phyloP scores from a whole-genome alignment of 37 sponge, comb jelly and placozoan species.

The Ephydatia muelleri region DNA sequence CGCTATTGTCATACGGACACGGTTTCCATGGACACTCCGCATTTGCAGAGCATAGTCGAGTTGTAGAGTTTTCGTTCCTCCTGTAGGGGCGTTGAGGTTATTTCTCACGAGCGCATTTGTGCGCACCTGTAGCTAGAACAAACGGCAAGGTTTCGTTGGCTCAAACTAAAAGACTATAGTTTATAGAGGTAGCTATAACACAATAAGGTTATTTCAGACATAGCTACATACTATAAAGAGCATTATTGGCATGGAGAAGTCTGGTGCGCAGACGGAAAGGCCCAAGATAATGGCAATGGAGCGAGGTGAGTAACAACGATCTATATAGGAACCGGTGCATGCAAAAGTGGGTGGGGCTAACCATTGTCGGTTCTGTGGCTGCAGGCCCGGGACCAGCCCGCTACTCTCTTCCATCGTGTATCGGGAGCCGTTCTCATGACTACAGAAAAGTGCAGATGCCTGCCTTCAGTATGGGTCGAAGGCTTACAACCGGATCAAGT shows the following conservation, averaged over 20 bases:
- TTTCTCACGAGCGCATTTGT: too few relatives aligned
- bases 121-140: neutral
- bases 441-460: conserved; percentile 69
- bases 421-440: conserved; percentile 76
- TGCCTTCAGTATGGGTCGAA: conserved; percentile 84
- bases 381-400: conserved; percentile 93
- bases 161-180: neutral
- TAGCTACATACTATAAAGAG: too few relatives aligned
- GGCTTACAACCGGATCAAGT: conserved; percentile 57
- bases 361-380: neutral
- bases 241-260: neutral
- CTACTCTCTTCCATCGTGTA: conserved; percentile 79
- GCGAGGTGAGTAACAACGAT: conserved; percentile 52
- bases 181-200: neutral
- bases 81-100: too few relatives aligned
- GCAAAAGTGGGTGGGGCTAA: neutral
- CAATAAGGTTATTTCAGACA: neutral
- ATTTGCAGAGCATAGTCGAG: too few relatives aligned
- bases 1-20: too few relatives aligned
- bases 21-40: too few relatives aligned
- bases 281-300: conserved; percentile 87
- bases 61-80: too few relatives aligned
- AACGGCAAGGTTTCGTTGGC: conserved; percentile 13
- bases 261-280: conserved; percentile 40
- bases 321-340: neutral